Percentiles rank a stretch among this genome's conserved stretches.
Evolutionary conservation across 2,888 invertebrate genomes (phyloP).

Genomic region (Sphaeridia pumilis): DNA sequence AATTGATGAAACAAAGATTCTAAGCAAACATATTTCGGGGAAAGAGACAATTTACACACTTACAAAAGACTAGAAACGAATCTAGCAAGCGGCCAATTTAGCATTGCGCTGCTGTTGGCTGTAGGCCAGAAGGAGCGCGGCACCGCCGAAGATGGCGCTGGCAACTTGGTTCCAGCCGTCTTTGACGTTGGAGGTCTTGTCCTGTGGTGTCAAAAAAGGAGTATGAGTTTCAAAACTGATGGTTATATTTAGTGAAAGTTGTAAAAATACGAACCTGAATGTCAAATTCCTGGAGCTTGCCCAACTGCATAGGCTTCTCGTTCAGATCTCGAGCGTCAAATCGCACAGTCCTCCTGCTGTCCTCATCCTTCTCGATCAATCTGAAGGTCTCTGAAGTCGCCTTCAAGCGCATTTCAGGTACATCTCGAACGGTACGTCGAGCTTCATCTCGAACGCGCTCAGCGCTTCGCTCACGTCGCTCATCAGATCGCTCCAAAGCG

Average conservation of each 20-base stretch:
- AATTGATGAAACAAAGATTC: not conserved
- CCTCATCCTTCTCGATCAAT: not conserved
- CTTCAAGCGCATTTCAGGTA: not conserved
- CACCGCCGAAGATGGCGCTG: conserved; percentile 30
- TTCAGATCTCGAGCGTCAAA: not conserved
- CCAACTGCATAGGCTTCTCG: not conserved
- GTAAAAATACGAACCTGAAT: not conserved
- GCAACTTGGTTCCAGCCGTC: conserved; percentile 27
- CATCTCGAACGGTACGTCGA: conserved; percentile 9
- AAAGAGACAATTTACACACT: not conserved
- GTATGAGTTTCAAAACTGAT: not conserved
- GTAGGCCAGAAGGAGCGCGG: conserved; percentile 30
- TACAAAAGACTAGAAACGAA: not conserved
- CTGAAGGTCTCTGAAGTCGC: no score
- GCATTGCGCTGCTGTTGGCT: conserved; percentile 18
- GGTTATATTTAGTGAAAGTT: no score
- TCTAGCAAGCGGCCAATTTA: conserved; percentile 23
- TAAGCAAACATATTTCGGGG: no score
- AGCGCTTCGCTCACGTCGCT: not conserved
- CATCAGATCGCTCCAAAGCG: no score
- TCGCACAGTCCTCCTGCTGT: not conserved
- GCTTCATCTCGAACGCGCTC: conserved; percentile 2
- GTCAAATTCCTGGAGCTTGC: not conserved
- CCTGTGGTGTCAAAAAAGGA: conserved; percentile 3
- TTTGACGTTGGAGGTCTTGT: not conserved